phyloP scores from a whole-genome alignment of 2,113 vertebrate species.

The Heloderma charlesbogerti region DNA sequence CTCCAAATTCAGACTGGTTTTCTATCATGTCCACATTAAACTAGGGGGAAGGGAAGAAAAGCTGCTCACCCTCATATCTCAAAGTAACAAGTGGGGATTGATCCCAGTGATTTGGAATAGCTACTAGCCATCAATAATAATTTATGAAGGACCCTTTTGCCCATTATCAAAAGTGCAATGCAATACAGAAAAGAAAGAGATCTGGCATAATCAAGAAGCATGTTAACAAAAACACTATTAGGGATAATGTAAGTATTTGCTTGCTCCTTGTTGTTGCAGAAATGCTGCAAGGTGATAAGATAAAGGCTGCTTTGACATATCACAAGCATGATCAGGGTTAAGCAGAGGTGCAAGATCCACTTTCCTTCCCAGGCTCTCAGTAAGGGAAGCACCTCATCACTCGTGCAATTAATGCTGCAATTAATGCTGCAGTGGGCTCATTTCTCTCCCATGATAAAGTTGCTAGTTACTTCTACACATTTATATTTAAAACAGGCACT shows the following conservation, averaged over 20 bases:
- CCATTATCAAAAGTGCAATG: neutral
- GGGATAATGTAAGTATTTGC: neutral
- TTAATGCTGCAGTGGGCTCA: neutral
- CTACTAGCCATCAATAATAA: too few relatives aligned
- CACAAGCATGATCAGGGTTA: neutral
- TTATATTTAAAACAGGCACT: slow-evolving; percentile 17
- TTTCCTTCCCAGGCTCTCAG: neutral
- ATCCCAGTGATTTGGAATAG: neutral
- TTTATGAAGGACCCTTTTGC: neutral
- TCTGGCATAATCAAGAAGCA: neutral
- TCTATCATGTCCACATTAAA: neutral
- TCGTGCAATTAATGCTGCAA: slow-evolving; percentile 16
- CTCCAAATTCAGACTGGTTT: neutral
- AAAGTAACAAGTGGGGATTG: neutral
- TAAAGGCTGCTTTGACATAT: neutral
- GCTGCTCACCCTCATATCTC: neutral
- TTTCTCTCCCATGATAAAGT: slow-evolving; percentile 23
- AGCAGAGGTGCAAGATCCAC: neutral
- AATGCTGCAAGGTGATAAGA: neutral
- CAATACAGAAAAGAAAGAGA: neutral
- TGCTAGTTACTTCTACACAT: slow-evolving; percentile 23
- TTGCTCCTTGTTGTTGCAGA: neutral
- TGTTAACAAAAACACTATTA: neutral
- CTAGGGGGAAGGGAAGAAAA: neutral
- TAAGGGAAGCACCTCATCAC: neutral